Base-by-base conservation (phyloP, 2,888 invertebrate genomes). In the Acheta domesticus region DNA sequence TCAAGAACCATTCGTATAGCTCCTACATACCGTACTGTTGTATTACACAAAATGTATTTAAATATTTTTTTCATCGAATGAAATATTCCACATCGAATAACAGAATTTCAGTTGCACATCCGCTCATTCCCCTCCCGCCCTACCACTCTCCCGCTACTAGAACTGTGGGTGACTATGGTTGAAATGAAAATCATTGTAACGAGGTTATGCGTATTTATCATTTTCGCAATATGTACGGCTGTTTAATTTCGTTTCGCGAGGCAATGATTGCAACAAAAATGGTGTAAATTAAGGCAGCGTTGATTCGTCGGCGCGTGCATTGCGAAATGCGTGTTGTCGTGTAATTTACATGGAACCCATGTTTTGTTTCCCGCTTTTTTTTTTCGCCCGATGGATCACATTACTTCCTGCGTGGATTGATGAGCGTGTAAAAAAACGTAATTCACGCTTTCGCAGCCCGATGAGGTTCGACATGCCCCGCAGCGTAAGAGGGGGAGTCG, bases 191-290 rank as follows among this genome's bases (percentile, higher is more conserved):
- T 19, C 14, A 62, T 62, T 62, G 62, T 62, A 62, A 62, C 62
- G 62, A 62, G 62, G n/a, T 62, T 62, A 62, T 12, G 62, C 62
- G 62, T 19, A 62, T 62, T 62, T 62, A 62, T 62, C 62, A 14
- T 62, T 62, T 62, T 62, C n/a, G 62, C 62, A 62, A 62, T 62
- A 62, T 62, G 62, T 62, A 62, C 62, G n/a, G 62, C 62, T 62
- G 62, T 62, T 62, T 62, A 62, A 62, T 14, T 62, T 62, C 8
- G 62, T 62, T 62, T 62, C 62, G 62, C 62, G 62, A 62, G 14
- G 62, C 62, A 14, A 62, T 62, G 62, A 62, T 62, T 62, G 62
- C 16, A n/a, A 62, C 62, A 62, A 62, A 62, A 62, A 62, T 62
- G 62, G 62, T 62, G 62, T 62, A 62, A 62, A 62, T 62, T 62